Evolutionary conservation across 2,113 vertebrate genomes (phyloP), one percentile per base, ranked within the genome.

Genomic region (Microtus montanus): DNA sequence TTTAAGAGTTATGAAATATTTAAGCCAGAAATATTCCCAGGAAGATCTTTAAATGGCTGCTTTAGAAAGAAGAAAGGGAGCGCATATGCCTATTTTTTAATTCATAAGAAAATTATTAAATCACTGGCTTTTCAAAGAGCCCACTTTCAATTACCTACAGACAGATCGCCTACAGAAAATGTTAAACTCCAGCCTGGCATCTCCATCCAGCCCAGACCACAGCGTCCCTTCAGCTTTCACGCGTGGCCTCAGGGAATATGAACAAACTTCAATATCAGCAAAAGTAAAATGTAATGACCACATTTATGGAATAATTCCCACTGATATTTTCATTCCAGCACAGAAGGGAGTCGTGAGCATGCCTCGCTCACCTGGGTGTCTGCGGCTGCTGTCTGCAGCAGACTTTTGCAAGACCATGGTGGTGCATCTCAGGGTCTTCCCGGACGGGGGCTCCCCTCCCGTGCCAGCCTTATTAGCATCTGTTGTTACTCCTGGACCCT

Each of bases 101-200:
- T 95, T 97, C 95, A 97, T 92, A 96, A 79, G 87, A 90, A 97
- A 97, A 96, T 92, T 96, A 97, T 96, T 97, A 97, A 96, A 95
- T 96, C 92, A 88, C 79, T 68, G 90, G 66, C 75, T 90, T 97
- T 97, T 97, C 93, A 95, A 96, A 95, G 87, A 96, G 13, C 54
- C 74, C 71, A 68, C 66, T 94, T 97, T 96, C 90, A 96, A 95
- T 97, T 94, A 95, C 87, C 83, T 85, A 95, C 54, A 89, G 90
- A 96, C 84, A 92, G 71, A 97, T 5, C 28, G 95, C 87, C 94
- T 96, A 92, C 93, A 95, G 96, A 96, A 97, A 96, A 95, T 74
- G 11, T 90, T 92, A 22, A 90, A 30, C 91, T 96, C 75, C 61
- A 41, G 91, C 24, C 63, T 73, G 63, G 74, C 0, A 0, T 95